Percentiles rank a stretch among this genome's conserved stretches.
phyloP scores from a whole-genome alignment of 2,888 invertebrate species.

The Apamea epomidion region DNA sequence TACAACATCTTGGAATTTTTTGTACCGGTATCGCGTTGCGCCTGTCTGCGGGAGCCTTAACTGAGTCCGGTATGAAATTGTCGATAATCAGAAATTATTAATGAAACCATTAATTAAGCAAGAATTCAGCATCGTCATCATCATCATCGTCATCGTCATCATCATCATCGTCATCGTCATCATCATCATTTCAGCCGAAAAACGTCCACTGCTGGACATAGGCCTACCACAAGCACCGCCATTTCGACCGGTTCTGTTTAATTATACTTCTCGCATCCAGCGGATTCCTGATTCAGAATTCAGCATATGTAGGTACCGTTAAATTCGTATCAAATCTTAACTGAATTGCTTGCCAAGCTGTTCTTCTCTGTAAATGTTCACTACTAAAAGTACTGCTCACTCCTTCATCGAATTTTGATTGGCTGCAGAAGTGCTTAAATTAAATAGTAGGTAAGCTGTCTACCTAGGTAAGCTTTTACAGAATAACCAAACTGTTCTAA shows the following conservation, averaged over 20 bases:
- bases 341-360: background rate
- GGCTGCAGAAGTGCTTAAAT: background rate
- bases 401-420: background rate
- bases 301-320: background rate
- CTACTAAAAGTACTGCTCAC: background rate
- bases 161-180: background rate
- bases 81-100: background rate
- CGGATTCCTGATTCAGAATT: background rate
- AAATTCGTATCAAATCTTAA: background rate
- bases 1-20: background rate
- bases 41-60: background rate
- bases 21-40: background rate
- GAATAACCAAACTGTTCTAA: background rate
- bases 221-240: background rate
- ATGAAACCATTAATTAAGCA: background rate
- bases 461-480: background rate
- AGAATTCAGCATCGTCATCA: background rate
- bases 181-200: too few relatives aligned
- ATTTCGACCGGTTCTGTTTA: background rate
- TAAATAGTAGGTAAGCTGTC: background rate
- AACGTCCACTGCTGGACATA: background rate
- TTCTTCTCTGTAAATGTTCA: background rate
- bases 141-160: too few relatives aligned
- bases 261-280: background rate
- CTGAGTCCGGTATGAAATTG: background rate